Evolutionary conservation across 2,888 invertebrate species (phyloP), one percentile per base, ranked within the genome.

Genomic region (Eristalis pertinax): DNA sequence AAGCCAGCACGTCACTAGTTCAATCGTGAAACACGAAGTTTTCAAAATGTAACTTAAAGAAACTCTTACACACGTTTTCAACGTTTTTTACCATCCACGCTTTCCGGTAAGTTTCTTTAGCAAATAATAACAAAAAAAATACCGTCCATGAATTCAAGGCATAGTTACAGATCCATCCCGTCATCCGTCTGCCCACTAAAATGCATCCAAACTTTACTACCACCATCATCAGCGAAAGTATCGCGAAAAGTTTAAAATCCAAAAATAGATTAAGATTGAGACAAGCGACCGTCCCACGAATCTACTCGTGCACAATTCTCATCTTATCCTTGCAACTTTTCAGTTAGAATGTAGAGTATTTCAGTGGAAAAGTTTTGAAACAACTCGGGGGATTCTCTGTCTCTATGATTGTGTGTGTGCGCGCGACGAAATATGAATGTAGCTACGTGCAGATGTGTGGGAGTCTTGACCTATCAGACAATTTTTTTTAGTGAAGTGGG

Each of bases 381-480:
- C 77, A 84, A 81, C 76, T 72, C 50, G 8, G 50, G 8, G 50
- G 60, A 60, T 29, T 26, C 60, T 29, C 60, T 29, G 15, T 19
- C 19, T n/a, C 50, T 50, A 65, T 58, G 62, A 72, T 15, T 67
- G 19, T 19, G 2, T 35, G 2, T 65, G 26, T 84, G n/a, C 67
- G 72, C 8, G 50, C 7, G 8, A 19, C 19, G n/a, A 50, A 19
- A 19, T 19, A 19, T 43, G 43, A 19, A 19, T 19, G 50, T 19
- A 19, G 50, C 19, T 50, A 50, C 19, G 50, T 19, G 19, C 1
- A 50, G 11, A 24, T 13, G 67, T 72, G 64, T 64, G 75, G 62
- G 75, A 62, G 84, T 72, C 80, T 84, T 81, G 80, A 84, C 84
- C 81, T 84, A 84, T 81, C 80, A 84, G 75, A 84, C 63, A 65